Base-by-base conservation (phyloP, 92 coral and sea anemone species). In the Bergia sp. region DNA sequence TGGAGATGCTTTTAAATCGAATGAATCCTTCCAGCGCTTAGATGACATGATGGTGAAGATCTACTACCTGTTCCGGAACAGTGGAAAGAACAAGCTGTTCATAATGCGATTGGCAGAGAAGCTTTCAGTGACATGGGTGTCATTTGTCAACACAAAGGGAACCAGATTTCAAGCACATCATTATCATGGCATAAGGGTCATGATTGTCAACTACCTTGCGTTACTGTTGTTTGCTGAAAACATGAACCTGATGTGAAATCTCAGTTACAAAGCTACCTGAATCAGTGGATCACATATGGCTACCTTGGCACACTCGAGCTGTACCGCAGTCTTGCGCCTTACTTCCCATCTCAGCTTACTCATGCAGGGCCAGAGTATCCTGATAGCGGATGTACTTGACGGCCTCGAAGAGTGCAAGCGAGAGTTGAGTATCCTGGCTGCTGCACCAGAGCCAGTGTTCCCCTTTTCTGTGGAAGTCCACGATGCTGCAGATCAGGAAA, bases 101-200 rank as follows among this genome's bases (percentile, higher is more conserved):
- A 83, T 77, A 58, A 89, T 89, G 41, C 88, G 91, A 43, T 39
- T 89, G 77, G 88, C 91, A 82, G 77, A 89, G 88, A 83, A 80
- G 85, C 88, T 89, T 76, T 89, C 91, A 64, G 91, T 89, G 57
- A 89, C 88, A 39, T 75, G 88, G 91, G 78, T 83, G 57, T 83
- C 91, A 65, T 75, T 89, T 42, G 91, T 82, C 67, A 88, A 88
- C 81, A 76, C 87, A 9, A 79, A 89, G 91, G 88, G 91, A 64
- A 89, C 89, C 41, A 89, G 85, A 29, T 89, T 89, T 23, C 91
- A 89, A 89, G 91, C 91, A 58, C 88, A 89, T 76, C 91, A 75
- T 38, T 82, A 89, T 76, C 91, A 83, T 82, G 85, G 89, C 89
- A 89, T 89, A 2, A 77, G 85, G 76, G 85, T 84, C 86, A 85